Base-by-base conservation (phyloP, 1,140 invertebrate genomes). In the Drosophila pruinosa region DNA sequence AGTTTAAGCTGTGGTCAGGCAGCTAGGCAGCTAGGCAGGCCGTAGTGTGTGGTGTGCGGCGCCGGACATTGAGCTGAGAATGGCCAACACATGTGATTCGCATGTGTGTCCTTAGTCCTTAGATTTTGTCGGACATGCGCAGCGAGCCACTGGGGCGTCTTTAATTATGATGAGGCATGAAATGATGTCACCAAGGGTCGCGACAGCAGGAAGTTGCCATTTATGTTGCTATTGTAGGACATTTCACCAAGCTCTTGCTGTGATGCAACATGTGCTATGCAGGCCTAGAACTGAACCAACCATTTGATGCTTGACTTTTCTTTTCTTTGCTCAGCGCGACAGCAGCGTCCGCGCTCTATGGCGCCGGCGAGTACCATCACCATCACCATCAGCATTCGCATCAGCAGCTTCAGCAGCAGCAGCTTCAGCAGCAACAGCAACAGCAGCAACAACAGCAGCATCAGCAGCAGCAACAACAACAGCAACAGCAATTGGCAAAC, bases 151-250 rank as follows among this genome's bases (percentile, higher is more conserved):
- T 54, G 69, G 69, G 81, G 73, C 62, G 81, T 86, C 81, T 45
- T 75, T 82, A 88, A 82, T 88, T 76, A 50, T 82, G 74, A 90
- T 90, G 88, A 90, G 79, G 63, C 88, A 90, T 90, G 88, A 90
- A 90, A 90, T 90, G 88, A 90, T 90, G 88, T 90, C 88, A 90
- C 82, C 76, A 72, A 79, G 47, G 54, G 48, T 62, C 61, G 43
- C 62, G 67, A 61, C 82, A 88, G 81, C 81, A 86, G 82, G 82
- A 86, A 88, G 80, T 85, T n/a, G 6, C 4, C 3, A n/a, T 34
- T 1, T 10, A 64, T 50, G 50, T 53, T 22, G 43, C 39, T 12
- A 45, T 36, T 47, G 21, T 12, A 48, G 8, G 21, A 34, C 21
- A 47, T 38, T 41, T 41, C 17, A 8, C 28, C 22, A 36, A 59